Evolutionary conservation across 1,140 invertebrate genomes (phyloP).

Genomic region (Pogonus chalceus): DNA sequence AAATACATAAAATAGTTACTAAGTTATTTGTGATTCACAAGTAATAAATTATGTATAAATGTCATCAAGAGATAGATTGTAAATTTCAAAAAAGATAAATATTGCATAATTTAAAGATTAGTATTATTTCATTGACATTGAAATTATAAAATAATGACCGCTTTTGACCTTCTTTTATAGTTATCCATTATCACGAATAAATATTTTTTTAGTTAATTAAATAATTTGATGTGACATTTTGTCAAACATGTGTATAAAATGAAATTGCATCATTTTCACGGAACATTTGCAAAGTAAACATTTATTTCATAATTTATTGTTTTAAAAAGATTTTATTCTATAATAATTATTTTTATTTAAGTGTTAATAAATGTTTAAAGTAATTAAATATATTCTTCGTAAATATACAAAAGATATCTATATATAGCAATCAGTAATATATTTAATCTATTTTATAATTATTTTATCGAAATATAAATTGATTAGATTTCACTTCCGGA

Average conservation of each 20-base stretch:
- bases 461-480: no score
- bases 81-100: background rate
- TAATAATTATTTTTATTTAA: background rate
- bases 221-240: background rate
- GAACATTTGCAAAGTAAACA: background rate
- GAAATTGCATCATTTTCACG: background rate
- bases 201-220: background rate
- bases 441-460: no score
- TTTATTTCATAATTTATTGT: background rate
- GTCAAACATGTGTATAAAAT: background rate
- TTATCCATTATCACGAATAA: background rate
- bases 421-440: no score
- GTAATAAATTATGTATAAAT: no score
- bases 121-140: conserved; percentile 1
- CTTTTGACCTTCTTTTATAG: background rate
- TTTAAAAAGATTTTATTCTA: background rate
- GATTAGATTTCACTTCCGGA: no score
- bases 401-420: no score
- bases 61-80: background rate
- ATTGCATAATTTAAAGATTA: background rate
- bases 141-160: conserved; percentile 2
- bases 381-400: no score
- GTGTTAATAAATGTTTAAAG: no score
- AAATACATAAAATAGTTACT: no score
- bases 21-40: no score